A percentile compares a stretch with the other conserved stretches of the same genome.
Conservation (phyloP, 1,140 invertebrate genomes). For the Spodoptera litura region DNA sequence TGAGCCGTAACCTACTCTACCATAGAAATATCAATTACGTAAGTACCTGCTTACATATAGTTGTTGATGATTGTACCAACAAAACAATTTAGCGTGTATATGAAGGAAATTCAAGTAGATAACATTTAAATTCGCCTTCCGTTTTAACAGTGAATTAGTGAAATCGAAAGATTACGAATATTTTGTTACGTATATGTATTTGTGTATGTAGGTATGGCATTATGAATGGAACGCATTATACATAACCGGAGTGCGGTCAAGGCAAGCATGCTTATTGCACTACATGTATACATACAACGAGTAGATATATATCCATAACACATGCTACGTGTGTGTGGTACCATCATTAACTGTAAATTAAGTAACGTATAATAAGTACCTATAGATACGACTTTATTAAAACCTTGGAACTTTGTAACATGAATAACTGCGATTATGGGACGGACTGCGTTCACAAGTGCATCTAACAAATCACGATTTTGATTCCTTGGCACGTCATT, state of each 20-base stretch:
- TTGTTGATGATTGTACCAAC: neutral
- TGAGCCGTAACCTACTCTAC: too few species aligned
- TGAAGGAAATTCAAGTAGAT: neutral
- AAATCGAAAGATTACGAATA: slow-evolving; percentile 47
- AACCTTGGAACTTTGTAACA: neutral
- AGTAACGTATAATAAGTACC: neutral
- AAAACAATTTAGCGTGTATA: slow-evolving; percentile 1
- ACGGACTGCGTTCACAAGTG: too few species aligned
- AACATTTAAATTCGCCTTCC: slow-evolving; percentile 32
- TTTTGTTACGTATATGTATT: slow-evolving; percentile 27
- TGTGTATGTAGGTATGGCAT: slow-evolving; percentile 47
- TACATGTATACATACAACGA: slow-evolving; percentile 55
- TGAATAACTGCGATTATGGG: too few species aligned
- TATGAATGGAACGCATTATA: slow-evolving; percentile 70
- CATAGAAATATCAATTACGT: too few species aligned
- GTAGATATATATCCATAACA: neutral
- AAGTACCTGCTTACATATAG: too few species aligned
- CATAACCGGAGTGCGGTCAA: slow-evolving; percentile 69
- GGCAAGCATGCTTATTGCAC: slow-evolving; percentile 70
- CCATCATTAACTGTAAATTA: slow-evolving; percentile 55
- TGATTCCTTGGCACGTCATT: too few species aligned
- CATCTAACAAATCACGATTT: too few species aligned
- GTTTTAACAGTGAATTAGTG: slow-evolving; percentile 41
- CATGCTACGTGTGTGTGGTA: slow-evolving; percentile 44
- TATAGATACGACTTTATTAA: neutral